Evolutionary conservation across 2,888 invertebrate genomes (phyloP).

Genomic region (Mimumesa dahlbomi): DNA sequence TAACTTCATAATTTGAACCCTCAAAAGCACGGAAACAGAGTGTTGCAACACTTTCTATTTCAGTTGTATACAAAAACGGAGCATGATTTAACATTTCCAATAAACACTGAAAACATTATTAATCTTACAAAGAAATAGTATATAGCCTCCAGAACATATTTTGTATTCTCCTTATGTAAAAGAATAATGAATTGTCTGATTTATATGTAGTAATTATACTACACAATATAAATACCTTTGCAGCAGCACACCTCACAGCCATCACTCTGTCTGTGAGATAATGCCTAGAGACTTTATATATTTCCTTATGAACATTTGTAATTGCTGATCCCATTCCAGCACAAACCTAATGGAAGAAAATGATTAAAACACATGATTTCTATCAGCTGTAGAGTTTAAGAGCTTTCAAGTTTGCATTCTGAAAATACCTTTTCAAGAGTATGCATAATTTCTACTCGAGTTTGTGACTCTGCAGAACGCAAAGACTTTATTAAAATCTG

Average conservation of each 20-base stretch:
- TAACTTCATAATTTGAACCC: slow-evolving; percentile 94
- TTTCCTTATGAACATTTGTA: slow-evolving; percentile 91
- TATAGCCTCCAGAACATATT: no score
- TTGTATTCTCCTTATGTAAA: no score
- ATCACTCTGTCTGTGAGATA: slow-evolving; percentile 95
- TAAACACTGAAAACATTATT: slow-evolving; percentile 85
- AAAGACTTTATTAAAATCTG: slow-evolving; percentile 94
- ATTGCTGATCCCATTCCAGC: slow-evolving; percentile 98
- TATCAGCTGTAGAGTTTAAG: no score
- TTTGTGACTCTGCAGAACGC: slow-evolving; percentile 97
- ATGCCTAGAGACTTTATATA: slow-evolving; percentile 94
- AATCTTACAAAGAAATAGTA: slow-evolving; percentile 2
- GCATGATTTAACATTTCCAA: slow-evolving; percentile 94
- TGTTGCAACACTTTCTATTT: slow-evolving; percentile 94
- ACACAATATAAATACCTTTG: slow-evolving; percentile 85
- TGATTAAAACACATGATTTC: slow-evolving; percentile 21
- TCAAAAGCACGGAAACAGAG: slow-evolving; percentile 96
- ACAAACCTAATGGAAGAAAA: slow-evolving; percentile 84
- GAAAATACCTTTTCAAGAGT: slow-evolving; percentile 98
- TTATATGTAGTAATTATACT: no score
- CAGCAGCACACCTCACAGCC: slow-evolving; percentile 96
- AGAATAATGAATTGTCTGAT: no score
- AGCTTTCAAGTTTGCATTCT: no score
- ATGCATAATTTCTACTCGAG: slow-evolving; percentile 97
- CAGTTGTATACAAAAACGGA: slow-evolving; percentile 91